Base-by-base conservation (phyloP, 2,113 vertebrate species). In the Colossoma macropomum region DNA sequence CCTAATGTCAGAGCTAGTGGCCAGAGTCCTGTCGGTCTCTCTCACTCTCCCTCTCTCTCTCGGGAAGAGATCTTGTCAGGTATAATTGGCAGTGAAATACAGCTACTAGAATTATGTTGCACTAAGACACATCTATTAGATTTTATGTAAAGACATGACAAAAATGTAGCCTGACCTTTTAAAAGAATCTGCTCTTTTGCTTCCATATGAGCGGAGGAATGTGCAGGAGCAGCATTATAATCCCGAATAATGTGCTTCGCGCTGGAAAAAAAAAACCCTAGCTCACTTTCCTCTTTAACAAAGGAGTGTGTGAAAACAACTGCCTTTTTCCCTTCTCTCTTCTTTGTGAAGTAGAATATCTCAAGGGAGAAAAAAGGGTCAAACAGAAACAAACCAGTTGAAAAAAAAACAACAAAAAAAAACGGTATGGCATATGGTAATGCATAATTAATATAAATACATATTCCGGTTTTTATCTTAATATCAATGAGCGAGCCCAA, bases 1-100 rank as follows among this genome's bases (percentile, higher is more conserved):
- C 54, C 75, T 84, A 86, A 88, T 84, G 82, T 88, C 81, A 76
- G 65, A 62, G 54, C 83, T 77, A 66, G 85, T 41, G 76, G 54
- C 81, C 41, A 34, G 56, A 77, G n/a, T n/a, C 16, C 27, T 28
- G 23, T 27, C 50, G 27, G 69, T 68, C 32, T 59, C 34, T 66
- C 56, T 54, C n/a, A 75, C 16, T 56, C 63, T 66, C 59, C 81
- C 32, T 30, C 59, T 25, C 41, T 66, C 45, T 56, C 45, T 38
- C 32, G 38, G 28, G 16, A 74, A 62, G 75, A 72, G 68, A 62
- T 75, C 19, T 45, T 80, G 70, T 68, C 45, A 48, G 48, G 19
- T 32, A 63, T 80, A 83, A 83, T 50, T 80, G 73, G 17, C 28
- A 56, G 16, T 63, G 50, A 70, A 76, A 45, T 70, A 59, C 28